Evolutionary conservation across 2,888 invertebrate genomes (phyloP).

Genomic region (Ophion slaviceki): DNA sequence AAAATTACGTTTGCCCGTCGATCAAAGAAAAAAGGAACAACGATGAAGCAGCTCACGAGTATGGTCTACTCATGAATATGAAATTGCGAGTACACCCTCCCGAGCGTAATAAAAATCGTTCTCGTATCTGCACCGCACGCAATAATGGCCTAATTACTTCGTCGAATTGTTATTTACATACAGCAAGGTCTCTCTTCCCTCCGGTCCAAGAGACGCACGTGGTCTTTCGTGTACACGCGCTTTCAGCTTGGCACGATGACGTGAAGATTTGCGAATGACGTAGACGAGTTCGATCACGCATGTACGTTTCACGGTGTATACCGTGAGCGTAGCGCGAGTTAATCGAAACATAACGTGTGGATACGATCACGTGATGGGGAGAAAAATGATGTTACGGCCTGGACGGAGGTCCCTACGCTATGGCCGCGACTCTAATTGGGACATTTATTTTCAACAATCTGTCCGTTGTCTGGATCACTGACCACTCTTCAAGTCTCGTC

Average conservation of each 20-base stretch:
- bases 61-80: constrained; percentile 27
- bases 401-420: constrained; percentile 6
- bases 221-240: constrained; percentile 30
- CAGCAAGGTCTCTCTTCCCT: constrained; percentile 23
- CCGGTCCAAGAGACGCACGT: constrained; percentile 21
- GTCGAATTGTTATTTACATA: constrained; percentile 58
- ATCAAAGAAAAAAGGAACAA: not conserved
- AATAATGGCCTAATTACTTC: constrained; percentile 60
- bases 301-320: constrained; percentile 8
- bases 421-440: constrained; percentile 65
- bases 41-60: not conserved
- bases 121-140: constrained; percentile 6
- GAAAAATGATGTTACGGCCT: constrained; percentile 43
- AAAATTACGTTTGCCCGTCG: constrained; percentile 4
- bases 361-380: constrained; percentile 37
- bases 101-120: constrained; percentile 42
- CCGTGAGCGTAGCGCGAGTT: constrained; percentile 62
- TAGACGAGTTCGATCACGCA: constrained; percentile 46
- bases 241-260: constrained; percentile 40
- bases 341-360: constrained; percentile 67
- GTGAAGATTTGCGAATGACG: constrained; percentile 65
- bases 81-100: constrained; percentile 39
- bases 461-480: constrained; percentile 25
- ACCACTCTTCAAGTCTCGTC: constrained; percentile 62
- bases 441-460: constrained; percentile 64